Evolutionary conservation across 2,113 vertebrate genomes (phyloP).

Genomic region (Clarias macrocephalus): DNA sequence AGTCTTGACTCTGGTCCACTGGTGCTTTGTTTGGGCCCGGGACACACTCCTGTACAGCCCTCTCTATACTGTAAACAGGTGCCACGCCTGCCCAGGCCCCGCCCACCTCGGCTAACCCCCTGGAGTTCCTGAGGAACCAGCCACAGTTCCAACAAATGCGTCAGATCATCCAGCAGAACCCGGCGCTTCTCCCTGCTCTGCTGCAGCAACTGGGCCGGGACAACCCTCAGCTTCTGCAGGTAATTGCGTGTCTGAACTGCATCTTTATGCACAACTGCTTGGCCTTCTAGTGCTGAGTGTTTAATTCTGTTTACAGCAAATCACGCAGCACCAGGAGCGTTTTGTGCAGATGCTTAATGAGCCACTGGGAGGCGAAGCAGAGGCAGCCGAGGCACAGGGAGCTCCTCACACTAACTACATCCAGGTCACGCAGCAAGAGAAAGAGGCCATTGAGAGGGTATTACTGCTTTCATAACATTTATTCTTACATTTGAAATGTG

Average conservation of each 20-base stretch:
- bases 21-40: slow-evolving; percentile 44
- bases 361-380: slow-evolving; percentile 62
- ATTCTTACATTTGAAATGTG: background rate
- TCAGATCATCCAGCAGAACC: slow-evolving; percentile 80
- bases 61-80: slow-evolving; percentile 52
- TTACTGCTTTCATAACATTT: background rate
- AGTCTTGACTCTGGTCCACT: slow-evolving; percentile 37
- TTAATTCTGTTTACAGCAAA: slow-evolving; percentile 67
- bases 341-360: slow-evolving; percentile 80
- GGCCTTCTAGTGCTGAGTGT: background rate
- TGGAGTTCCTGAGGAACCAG: slow-evolving; percentile 77
- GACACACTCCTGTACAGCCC: slow-evolving; percentile 48
- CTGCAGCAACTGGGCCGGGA: slow-evolving; percentile 77
- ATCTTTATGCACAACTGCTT: background rate
- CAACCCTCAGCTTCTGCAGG: slow-evolving; percentile 77
- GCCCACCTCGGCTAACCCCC: slow-evolving; percentile 63
- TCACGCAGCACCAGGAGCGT: slow-evolving; percentile 76
- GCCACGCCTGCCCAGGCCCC: slow-evolving; percentile 22
- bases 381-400: slow-evolving; percentile 63
- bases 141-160: slow-evolving; percentile 79
- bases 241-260: slow-evolving; percentile 38
- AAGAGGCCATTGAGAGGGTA: slow-evolving; percentile 79
- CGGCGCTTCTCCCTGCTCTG: slow-evolving; percentile 70
- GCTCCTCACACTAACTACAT: slow-evolving; percentile 73
- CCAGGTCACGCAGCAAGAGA: slow-evolving; percentile 78